These are phyloP conservation scores for Calliopsis andreniformis DNA, from an alignment of 1,140 invertebrate genomes.

Conservation along the genomic window DNA sequence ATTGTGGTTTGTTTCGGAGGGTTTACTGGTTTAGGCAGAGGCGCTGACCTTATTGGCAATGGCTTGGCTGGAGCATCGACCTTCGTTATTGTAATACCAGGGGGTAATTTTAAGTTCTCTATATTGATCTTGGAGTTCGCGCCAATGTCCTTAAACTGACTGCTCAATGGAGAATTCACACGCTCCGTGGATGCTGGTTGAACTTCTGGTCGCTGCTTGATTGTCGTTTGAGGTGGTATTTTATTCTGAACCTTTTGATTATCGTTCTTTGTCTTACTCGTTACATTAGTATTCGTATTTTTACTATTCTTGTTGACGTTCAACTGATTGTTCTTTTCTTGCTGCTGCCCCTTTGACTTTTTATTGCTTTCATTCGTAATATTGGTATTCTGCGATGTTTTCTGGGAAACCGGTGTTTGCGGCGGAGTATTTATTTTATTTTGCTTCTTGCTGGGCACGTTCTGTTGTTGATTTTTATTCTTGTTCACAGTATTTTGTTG, in stretches of 20 bases:
- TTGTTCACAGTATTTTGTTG: constrained; percentile 57
- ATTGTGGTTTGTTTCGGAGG: constrained; percentile 78
- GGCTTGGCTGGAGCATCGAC: constrained; percentile 84
- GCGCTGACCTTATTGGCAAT: constrained; percentile 77
- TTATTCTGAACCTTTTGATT: constrained; percentile 49
- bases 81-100: constrained; percentile 91
- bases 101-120: constrained; percentile 88
- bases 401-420: constrained; percentile 57
- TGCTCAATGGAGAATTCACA: constrained; percentile 64
- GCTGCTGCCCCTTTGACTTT: constrained; percentile 60
- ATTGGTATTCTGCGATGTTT: constrained; percentile 63
- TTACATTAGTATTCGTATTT: constrained; percentile 46
- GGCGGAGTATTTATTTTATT: constrained; percentile 59
- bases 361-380: constrained; percentile 58
- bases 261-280: constrained; percentile 55
- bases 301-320: constrained; percentile 65
- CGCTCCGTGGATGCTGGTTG: constrained; percentile 59
- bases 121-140: constrained; percentile 79
- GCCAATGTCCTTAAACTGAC: constrained; percentile 72
- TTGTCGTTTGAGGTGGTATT: constrained; percentile 35
- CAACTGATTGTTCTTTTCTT: constrained; percentile 62
- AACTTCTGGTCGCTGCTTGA: constrained; percentile 56
- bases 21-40: constrained; percentile 70
- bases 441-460: constrained; percentile 62
- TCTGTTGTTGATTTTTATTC: constrained; percentile 65